Percentiles rank a stretch among this genome's conserved stretches.
Conservation (phyloP, 2,797 vertebrate species). For the Sparus aurata region DNA sequence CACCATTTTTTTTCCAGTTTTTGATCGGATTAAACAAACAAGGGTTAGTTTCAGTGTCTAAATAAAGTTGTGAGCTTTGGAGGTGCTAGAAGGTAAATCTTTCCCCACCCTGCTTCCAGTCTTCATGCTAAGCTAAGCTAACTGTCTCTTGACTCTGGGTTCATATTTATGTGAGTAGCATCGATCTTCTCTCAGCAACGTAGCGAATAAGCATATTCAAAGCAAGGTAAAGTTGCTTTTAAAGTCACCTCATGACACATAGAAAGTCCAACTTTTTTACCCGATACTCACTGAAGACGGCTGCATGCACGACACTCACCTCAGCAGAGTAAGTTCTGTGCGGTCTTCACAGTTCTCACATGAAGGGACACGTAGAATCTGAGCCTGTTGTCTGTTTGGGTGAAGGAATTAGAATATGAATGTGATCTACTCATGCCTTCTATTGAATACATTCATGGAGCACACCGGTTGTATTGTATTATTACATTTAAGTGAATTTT, state of each 20-base stretch:
- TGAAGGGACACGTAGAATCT: not conserved
- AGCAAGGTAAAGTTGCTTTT: not conserved
- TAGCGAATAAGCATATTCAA: not conserved
- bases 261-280: not conserved
- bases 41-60: not conserved
- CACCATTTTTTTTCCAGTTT: too few species aligned
- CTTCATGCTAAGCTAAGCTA: too few species aligned
- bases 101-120: too few species aligned
- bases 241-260: not conserved
- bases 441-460: constrained; percentile 41
- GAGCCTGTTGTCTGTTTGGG: constrained; percentile 8
- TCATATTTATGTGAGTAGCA: not conserved
- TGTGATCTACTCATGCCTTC: constrained; percentile 44
- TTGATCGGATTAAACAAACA: not conserved
- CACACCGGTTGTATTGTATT: constrained; percentile 52
- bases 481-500: constrained; percentile 66
- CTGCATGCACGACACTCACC: constrained; percentile 24
- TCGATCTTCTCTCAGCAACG: not conserved
- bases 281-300: not conserved
- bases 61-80: not conserved
- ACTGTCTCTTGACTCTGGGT: not conserved
- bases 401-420: constrained; percentile 32
- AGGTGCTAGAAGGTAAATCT: not conserved
- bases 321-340: constrained; percentile 27
- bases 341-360: constrained; percentile 21